phyloP scores from a whole-genome alignment of 2,113 vertebrate species.

The Eolophus roseicapilla region DNA sequence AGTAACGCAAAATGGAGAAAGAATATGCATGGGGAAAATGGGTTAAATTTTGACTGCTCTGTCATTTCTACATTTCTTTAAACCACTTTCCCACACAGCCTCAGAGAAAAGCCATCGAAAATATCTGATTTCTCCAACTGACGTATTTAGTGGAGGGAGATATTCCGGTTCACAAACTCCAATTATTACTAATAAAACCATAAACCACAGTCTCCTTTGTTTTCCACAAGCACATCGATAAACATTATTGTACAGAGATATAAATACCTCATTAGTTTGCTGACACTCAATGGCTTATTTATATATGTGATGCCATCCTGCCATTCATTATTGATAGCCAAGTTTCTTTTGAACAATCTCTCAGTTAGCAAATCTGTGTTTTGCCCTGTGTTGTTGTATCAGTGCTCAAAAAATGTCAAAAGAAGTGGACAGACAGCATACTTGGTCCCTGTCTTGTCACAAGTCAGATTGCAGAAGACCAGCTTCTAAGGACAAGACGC shows the following conservation, averaged over 20 bases:
- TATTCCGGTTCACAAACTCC: conserved; percentile 34
- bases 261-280: conserved; percentile 62
- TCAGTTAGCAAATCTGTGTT: background rate
- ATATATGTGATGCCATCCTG: conserved; percentile 10
- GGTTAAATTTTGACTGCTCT: background rate
- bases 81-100: background rate
- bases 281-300: conserved; percentile 43
- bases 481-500: background rate
- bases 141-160: conserved; percentile 19
- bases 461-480: background rate
- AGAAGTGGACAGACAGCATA: background rate
- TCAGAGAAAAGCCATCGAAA: background rate
- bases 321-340: background rate
- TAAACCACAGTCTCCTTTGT: background rate
- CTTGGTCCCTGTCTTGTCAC: background rate
- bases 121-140: background rate
- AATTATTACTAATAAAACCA: conserved; percentile 49
- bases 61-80: background rate
- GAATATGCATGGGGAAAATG: background rate
- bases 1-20: background rate
- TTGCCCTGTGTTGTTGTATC: background rate
- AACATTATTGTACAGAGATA: conserved; percentile 48
- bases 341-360: background rate
- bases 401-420: background rate
- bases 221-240: conserved; percentile 45